Base-by-base conservation (phyloP, 2,797 vertebrate genomes). In the Synanceia verrucosa region DNA sequence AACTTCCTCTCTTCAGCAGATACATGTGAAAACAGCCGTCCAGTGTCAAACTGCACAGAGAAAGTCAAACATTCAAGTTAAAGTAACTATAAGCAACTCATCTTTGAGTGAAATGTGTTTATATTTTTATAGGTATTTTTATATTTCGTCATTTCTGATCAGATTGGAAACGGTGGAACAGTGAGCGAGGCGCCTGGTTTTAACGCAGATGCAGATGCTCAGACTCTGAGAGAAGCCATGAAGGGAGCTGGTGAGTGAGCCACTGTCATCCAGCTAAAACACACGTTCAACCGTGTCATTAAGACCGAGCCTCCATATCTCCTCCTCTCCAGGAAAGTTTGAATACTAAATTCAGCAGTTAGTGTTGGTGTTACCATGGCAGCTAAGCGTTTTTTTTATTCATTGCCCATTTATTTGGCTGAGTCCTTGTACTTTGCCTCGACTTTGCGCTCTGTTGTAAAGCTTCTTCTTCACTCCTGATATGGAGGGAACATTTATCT, bases 181-280 rank as follows among this genome's bases (percentile, higher is more conserved):
- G 68, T 99, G 81, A 96, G 93, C 4, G 95, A 96, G 19, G 89
- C 94, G 0, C n/a, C 94, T 0, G 88, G 88, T n/a, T 99, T 99
- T 84, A 93, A 84, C 1, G 82, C 96, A 1, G 86, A 94, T 0
- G 90, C 95, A 1, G 97, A 99, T 72, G 93, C 88, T 33, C 90
- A 96, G 77, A 92, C 74, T 12, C 93, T 99, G 19, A 89, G 95
- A 78, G 94, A 83, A 48, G 96, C 97, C 69, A 99, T 99, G 97
- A 99, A 99, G 84, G 98, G 98, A 59, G 21, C 93, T 0, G 98
- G 97, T 99, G 79, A 96, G 96, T 87, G 70, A 70, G 18, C 21
- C 18, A 47, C 19, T 46, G 3, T 57, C 47, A 21, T n/a, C 9
- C 62, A 63, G 29, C 46, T 66, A 66, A 66, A 76, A n/a, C 28